A percentile compares a stretch with the other conserved stretches of the same genome.
Evolutionary conservation across 2,113 vertebrate species (phyloP).

Genomic region (Megaceryle maxima): DNA sequence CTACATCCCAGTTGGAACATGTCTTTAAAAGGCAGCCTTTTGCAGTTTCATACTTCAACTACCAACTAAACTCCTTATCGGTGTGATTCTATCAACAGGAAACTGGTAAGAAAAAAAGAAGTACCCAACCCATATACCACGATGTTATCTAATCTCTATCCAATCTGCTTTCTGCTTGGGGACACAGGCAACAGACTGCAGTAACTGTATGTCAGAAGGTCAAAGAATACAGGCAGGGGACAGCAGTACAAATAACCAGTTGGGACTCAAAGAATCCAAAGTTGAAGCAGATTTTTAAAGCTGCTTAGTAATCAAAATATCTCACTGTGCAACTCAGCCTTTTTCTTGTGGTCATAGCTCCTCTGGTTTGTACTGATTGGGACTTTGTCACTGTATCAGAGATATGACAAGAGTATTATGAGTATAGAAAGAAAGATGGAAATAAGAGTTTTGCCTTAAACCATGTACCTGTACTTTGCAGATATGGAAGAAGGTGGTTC

Average conservation of each 20-base stretch:
- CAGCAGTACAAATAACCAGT: slow-evolving; percentile 11
- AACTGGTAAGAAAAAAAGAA: slow-evolving; percentile 66
- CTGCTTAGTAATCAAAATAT: slow-evolving; percentile 36
- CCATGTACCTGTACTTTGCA: not conserved
- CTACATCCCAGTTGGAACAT: not conserved
- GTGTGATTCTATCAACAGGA: slow-evolving; percentile 65
- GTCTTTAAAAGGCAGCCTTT: slow-evolving; percentile 17
- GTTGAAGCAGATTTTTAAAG: slow-evolving; percentile 31
- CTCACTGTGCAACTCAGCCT: not conserved
- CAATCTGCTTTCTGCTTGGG: slow-evolving; percentile 66
- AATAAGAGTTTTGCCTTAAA: not conserved
- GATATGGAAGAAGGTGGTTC: not conserved
- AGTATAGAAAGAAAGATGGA: not conserved
- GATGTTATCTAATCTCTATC: slow-evolving; percentile 65
- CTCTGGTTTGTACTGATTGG: not conserved
- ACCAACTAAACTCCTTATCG: slow-evolving; percentile 58
- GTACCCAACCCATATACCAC: slow-evolving; percentile 31
- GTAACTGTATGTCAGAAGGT: slow-evolving; percentile 60
- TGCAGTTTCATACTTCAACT: slow-evolving; percentile 55
- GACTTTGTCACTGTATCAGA: not conserved
- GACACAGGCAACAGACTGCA: slow-evolving; percentile 56
- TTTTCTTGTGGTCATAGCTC: not conserved
- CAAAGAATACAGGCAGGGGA: slow-evolving; percentile 37
- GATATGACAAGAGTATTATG: not conserved
- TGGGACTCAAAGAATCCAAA: slow-evolving; percentile 10